Conservation (phyloP, 2,797 vertebrate genomes). For the Pseudochirops cupreus region DNA sequence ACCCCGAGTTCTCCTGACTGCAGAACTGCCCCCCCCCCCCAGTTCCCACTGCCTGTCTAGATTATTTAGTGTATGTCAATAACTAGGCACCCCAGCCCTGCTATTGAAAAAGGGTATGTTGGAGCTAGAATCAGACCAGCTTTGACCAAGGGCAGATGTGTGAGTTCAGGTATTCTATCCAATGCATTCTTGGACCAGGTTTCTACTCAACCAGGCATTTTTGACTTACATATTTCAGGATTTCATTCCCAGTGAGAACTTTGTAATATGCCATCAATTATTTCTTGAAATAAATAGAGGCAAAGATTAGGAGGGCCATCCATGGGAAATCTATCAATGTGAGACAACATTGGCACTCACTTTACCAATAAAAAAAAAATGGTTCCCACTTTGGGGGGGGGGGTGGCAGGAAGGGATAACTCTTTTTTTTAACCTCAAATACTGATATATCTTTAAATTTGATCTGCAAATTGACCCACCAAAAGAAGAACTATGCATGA, state of each 20-base stretch:
- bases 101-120: background rate
- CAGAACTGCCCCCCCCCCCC: background rate
- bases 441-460: conserved; percentile 49
- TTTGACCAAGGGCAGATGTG: conserved; percentile 51
- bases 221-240: conserved; percentile 9
- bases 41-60: background rate
- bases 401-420: background rate
- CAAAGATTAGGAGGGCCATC: conserved; percentile 6
- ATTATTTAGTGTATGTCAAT: background rate
- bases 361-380: conserved; percentile 29
- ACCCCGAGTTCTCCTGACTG: background rate
- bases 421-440: background rate
- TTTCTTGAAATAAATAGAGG: conserved; percentile 49
- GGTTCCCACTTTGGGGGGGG: background rate
- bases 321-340: conserved; percentile 15
- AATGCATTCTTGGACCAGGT: conserved; percentile 60
- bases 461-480: conserved; percentile 22
- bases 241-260: conserved; percentile 40
- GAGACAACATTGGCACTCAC: conserved; percentile 6
- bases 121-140: conserved; percentile 51
- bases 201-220: conserved; percentile 46
- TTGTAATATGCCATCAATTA: conserved; percentile 50
- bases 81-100: background rate
- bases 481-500: background rate
- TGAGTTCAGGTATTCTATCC: conserved; percentile 58